Base-by-base conservation (phyloP, 2,113 vertebrate species). In the Acinonyx jubatus region DNA sequence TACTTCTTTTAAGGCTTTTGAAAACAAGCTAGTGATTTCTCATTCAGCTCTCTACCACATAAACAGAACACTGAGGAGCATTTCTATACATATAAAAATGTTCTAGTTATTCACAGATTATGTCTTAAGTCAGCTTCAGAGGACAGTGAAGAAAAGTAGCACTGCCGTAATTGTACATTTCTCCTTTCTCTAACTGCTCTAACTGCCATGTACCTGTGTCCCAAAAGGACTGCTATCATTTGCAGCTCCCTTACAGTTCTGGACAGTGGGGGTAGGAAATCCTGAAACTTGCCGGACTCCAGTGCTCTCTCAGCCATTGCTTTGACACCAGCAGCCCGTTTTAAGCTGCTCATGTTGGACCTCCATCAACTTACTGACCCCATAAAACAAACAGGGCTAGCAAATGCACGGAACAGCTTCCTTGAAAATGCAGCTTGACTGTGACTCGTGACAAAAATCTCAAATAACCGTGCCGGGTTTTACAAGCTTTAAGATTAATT, bases 381-480 rank as follows among this genome's bases (percentile, higher is more conserved):
- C 36, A 86, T 91, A 96, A 96, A 68, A 31, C 55, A 96, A 45
- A 19, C 48, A 18, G 1, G 41, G 36, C 57, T 65, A 87, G 3
- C 91, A 93, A 13, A 2, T 41, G 80, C 95, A 93, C 95, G 63
- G n/a, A 33, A 12, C 41, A 68, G 79, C 18, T 79, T 86, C 88
- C 80, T 78, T 84, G n/a, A 48, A 96, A 97, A 95, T 11, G 18
- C 57, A 96, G 78, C 69, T 63, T 91, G 89, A 91, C 15, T 78
- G 73, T 95, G 97, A 95, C 79, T 91, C 66, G 76, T 18, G 33
- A 6, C 65, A 69, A 31, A 78, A 89, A 68, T 6, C 57, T 96
- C 27, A 38, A 97, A 97, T 94, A 98, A 90, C 80, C 66, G 63
- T 79, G 76, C n/a, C 65, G 95, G 97, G 45, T 97, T 33, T 92